Evolutionary conservation across 2,888 invertebrate species (phyloP).

Genomic region (Synanthedon myopaeformis): DNA sequence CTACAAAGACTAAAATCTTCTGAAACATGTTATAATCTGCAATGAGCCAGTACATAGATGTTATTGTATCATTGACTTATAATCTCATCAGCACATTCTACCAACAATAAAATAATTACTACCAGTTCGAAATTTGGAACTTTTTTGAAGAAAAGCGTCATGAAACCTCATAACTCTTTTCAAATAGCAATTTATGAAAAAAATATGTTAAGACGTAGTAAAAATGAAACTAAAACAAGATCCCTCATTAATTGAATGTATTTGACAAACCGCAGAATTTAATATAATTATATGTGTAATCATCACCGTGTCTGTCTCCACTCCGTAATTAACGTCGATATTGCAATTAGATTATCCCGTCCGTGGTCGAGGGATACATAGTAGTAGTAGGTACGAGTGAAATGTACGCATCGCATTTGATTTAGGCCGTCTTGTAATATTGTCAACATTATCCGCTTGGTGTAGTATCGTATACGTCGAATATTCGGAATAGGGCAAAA

Average conservation of each 20-base stretch:
- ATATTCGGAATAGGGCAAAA: constrained; percentile 62
- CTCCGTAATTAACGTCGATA: not conserved
- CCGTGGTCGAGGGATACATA: constrained; percentile 1
- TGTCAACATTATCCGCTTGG: constrained; percentile 44
- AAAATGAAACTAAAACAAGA: no score
- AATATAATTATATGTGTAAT: constrained; percentile 6
- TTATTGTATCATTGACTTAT: no score
- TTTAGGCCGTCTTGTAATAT: constrained; percentile 35
- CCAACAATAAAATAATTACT: no score
- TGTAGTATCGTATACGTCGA: constrained; percentile 34
- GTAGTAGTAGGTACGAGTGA: constrained; percentile 11
- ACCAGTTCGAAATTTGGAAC: no score
- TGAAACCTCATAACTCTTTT: no score
- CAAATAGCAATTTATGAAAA: no score
- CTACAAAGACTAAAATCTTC: no score
- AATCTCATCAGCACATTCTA: no score
- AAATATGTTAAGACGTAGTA: no score
- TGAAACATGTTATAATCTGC: no score
- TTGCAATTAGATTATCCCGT: not conserved
- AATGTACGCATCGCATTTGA: constrained; percentile 25
- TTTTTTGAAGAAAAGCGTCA: no score
- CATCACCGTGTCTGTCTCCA: not conserved
- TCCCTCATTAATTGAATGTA: constrained; percentile 18
- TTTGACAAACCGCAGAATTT: constrained; percentile 32
- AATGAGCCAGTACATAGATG: no score